phyloP scores from a whole-genome alignment of 2,113 vertebrate species.

The Procapra przewalskii region DNA sequence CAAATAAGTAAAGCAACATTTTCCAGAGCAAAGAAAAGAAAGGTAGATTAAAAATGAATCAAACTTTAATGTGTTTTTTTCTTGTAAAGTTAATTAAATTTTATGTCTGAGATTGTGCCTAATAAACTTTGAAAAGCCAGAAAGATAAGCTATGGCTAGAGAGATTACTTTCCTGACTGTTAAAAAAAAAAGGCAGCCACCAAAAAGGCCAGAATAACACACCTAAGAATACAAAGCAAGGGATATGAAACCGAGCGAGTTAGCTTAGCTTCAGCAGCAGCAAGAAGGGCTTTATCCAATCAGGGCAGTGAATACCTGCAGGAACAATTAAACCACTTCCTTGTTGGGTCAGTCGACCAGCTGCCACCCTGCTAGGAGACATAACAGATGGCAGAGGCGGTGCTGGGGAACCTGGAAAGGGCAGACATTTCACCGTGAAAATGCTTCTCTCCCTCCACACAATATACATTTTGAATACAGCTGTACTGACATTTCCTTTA shows the following conservation, averaged over 20 bases:
- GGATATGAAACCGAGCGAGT: constrained; percentile 58
- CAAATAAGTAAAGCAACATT: not conserved
- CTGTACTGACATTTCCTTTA: constrained; percentile 47
- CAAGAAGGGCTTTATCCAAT: constrained; percentile 68
- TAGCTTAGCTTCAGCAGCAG: constrained; percentile 77
- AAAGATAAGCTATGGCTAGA: constrained; percentile 29
- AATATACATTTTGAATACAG: not conserved
- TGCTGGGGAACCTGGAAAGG: constrained; percentile 90
- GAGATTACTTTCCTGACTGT: constrained; percentile 18
- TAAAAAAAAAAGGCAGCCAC: constrained; percentile 40
- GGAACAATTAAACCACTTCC: constrained; percentile 89
- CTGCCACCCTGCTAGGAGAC: constrained; percentile 90
- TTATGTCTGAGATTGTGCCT: not conserved
- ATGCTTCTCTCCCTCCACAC: constrained; percentile 47
- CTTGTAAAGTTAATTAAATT: not conserved
- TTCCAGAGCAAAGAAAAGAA: constrained; percentile 35
- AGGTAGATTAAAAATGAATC: constrained; percentile 10
- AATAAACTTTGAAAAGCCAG: constrained; percentile 15
- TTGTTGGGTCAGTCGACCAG: constrained; percentile 90
- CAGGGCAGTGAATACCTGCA: constrained; percentile 86
- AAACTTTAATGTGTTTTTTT: not conserved
- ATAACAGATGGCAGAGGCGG: constrained; percentile 88
- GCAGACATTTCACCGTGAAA: constrained; percentile 79
- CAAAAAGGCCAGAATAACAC: constrained; percentile 48
- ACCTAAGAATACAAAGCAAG: constrained; percentile 66